A percentile compares a stretch with the other conserved stretches of the same genome.
Evolutionary conservation across 2,113 vertebrate genomes (phyloP).

Genomic region (Perca flavescens): DNA sequence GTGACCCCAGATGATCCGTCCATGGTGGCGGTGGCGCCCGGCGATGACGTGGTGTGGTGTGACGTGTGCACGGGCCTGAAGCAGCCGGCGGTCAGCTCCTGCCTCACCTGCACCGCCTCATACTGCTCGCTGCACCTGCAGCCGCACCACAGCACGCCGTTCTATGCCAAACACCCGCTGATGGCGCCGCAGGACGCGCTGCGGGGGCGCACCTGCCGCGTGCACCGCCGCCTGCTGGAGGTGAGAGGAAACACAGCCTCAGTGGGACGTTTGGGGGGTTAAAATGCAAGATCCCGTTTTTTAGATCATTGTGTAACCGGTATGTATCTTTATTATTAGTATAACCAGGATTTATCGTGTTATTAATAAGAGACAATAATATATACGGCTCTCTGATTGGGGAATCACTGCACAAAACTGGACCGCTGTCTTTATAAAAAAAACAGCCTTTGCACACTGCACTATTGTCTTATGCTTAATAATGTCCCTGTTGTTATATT

Average conservation of each 20-base stretch:
- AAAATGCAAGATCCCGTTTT: no score
- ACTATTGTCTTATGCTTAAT: no score
- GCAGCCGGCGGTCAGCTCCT: slow-evolving; percentile 78
- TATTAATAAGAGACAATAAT: no score
- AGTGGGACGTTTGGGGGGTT: no score
- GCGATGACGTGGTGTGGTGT: slow-evolving; percentile 68
- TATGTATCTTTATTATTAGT: no score
- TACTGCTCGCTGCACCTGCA: slow-evolving; percentile 80
- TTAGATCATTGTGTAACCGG: no score
- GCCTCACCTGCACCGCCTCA: slow-evolving; percentile 84
- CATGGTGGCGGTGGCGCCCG: background rate
- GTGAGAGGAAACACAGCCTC: slow-evolving; percentile 22
- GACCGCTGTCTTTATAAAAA: no score
- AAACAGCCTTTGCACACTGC: no score
- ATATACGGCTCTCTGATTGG: no score
- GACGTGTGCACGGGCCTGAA: slow-evolving; percentile 84
- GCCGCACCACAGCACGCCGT: slow-evolving; percentile 70
- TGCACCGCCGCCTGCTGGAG: slow-evolving; percentile 82
- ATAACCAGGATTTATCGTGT: no score
- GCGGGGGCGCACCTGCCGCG: slow-evolving; percentile 75
- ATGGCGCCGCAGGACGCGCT: slow-evolving; percentile 81
- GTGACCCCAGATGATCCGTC: accelerated
- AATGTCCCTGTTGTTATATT: no score
- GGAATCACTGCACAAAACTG: no score
- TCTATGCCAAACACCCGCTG: slow-evolving; percentile 81